These are phyloP conservation scores for Anolis apletophallus DNA, from an alignment of 2,797 vertebrate species.

Conservation along the genomic window DNA sequence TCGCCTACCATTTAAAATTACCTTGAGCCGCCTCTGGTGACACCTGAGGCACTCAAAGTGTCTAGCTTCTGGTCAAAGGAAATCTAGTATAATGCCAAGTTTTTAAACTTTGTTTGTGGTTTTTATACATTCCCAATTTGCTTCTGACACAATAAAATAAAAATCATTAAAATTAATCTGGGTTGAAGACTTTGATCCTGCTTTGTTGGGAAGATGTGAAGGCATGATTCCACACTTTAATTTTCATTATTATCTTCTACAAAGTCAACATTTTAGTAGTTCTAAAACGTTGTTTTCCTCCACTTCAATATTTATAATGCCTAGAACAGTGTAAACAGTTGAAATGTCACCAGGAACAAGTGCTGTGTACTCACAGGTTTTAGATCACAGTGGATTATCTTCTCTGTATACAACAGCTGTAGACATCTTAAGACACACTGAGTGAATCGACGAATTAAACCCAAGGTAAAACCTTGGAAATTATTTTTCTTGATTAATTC, in stretches of 20 bases:
- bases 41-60: too few species aligned
- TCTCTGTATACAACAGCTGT: conserved; percentile 92
- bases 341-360: neutral
- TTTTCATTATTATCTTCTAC: neutral
- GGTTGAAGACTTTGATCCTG: neutral
- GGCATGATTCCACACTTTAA: neutral
- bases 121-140: too few species aligned
- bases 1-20: too few species aligned
- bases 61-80: too few species aligned
- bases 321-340: neutral
- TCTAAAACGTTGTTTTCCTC: conserved; percentile 13
- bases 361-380: conserved; percentile 86
- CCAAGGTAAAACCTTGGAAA: conserved; percentile 93
- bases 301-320: neutral
- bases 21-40: too few species aligned
- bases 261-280: too few species aligned
- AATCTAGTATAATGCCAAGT: too few species aligned
- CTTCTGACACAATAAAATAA: too few species aligned
- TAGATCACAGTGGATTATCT: conserved; percentile 95
- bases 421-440: conserved; percentile 90
- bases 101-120: too few species aligned
- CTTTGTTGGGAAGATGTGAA: neutral
- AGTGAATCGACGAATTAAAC: conserved; percentile 88
- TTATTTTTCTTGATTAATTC: conserved; percentile 95
- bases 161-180: too few species aligned